A percentile compares a stretch with the other conserved stretches of the same genome.
These are phyloP conservation scores for Brachionus paranguensis DNA, from an alignment of 1,140 invertebrate genomes.

Conservation along the genomic window DNA sequence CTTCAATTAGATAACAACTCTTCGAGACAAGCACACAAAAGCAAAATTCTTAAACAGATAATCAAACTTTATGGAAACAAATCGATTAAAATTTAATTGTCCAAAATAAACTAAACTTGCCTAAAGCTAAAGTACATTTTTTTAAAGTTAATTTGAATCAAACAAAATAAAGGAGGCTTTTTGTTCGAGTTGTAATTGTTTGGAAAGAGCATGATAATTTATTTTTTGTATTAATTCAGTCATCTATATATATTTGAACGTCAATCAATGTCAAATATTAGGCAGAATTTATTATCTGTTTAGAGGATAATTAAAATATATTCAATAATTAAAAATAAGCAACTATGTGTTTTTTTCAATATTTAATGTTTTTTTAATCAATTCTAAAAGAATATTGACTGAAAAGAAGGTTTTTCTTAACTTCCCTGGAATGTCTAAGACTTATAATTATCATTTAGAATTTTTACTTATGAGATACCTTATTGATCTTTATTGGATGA, in stretches of 20 bases:
- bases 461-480: too few species aligned
- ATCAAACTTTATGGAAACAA: conserved; percentile 30
- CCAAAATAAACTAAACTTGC: not conserved
- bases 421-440: too few species aligned
- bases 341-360: too few species aligned
- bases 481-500: too few species aligned
- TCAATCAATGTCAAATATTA: conserved; percentile 21
- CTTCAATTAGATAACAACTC: conserved; percentile 9
- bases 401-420: too few species aligned
- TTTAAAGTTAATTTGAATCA: not conserved
- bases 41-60: not conserved
- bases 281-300: not conserved
- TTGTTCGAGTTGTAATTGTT: not conserved
- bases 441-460: too few species aligned
- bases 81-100: not conserved
- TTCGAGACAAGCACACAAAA: not conserved
- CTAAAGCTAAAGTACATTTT: not conserved
- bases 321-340: too few species aligned
- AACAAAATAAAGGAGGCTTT: not conserved
- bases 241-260: not conserved
- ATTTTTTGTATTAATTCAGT: not conserved
- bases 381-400: too few species aligned
- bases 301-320: not conserved
- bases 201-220: not conserved
- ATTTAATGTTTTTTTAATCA: too few species aligned